Evolutionary conservation across 1,140 invertebrate genomes (phyloP), one percentile per base, ranked within the genome.

Genomic region (Macrosteles quadrilineatus): DNA sequence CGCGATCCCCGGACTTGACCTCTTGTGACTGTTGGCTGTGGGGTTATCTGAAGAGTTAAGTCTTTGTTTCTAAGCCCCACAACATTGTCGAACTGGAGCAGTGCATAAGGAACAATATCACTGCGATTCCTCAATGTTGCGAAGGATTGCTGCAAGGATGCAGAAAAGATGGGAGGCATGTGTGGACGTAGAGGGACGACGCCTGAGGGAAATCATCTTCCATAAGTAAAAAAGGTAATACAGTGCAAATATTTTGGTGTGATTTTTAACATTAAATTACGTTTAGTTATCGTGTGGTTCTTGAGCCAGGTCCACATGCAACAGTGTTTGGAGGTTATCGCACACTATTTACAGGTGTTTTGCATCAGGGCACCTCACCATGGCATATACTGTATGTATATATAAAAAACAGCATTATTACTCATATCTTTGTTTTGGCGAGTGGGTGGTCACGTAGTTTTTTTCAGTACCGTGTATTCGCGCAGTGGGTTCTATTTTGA

Each of bases 121-220:
- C 23, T 57, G 53, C 53, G 29, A 57, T 57, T 57, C 25, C 23
- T 21, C 53, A 11, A 21, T 57, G 53, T 57, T 53, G 47, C 53
- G 53, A 2, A 57, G 25, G 14, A 14, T 21, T 1, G 25, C 53
- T 21, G 9, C 53, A 25, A 57, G 23, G 19, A 57, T 57, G 23
- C 53, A 57, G 53, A 57, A 57, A 25, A 57, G 53, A 25, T 25
- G 9, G 53, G 25, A 57, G 53, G 53, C 53, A 17, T 57, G 53
- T 57, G 11, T 57, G 53, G 14, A 57, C 25, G 53, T 57, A 23
- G 53, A 57, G 25, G 53, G 53, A 21, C 53, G 53, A 2, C 53
- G 14, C 25, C 25, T 57, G 53, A 57, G 2, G 9, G 23, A 57
- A 17, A 57, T 57, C 25, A 23, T 57, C 25, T 57, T 21, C 23